phyloP scores from a whole-genome alignment of 2,113 vertebrate species.

The Pseudopipra pipra region DNA sequence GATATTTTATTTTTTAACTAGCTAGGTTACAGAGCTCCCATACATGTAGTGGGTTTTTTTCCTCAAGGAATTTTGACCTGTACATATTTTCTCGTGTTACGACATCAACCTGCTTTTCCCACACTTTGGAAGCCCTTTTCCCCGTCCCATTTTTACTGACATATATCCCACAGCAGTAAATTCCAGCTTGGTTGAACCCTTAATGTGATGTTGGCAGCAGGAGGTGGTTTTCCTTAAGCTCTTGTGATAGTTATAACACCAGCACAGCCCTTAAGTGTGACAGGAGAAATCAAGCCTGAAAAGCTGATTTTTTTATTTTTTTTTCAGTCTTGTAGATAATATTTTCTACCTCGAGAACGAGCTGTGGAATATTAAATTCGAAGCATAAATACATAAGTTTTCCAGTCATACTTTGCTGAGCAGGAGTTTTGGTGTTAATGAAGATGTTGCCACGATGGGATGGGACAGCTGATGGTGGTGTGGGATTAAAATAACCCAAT shows the following conservation, averaged over 20 bases:
- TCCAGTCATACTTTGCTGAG: background rate
- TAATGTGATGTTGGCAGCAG: background rate
- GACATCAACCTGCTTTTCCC: background rate
- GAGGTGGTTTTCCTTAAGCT: background rate
- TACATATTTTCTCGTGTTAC: background rate
- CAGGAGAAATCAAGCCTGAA: background rate
- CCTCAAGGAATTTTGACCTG: background rate
- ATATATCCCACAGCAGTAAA: background rate
- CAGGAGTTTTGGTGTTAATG: background rate
- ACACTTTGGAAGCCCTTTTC: background rate
- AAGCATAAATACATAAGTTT: background rate
- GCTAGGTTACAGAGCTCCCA: too few relatives aligned
- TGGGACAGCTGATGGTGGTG: too few relatives aligned
- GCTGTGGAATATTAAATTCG: background rate
- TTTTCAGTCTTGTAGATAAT: background rate
- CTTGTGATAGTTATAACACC: background rate
- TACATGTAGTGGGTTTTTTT: background rate
- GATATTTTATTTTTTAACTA: background rate
- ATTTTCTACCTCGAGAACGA: background rate
- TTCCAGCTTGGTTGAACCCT: background rate
- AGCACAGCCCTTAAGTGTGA: background rate
- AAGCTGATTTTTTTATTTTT: background rate
- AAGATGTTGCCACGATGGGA: background rate
- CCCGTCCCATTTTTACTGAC: background rate
- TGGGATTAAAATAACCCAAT: background rate